Conservation (phyloP, 2,113 vertebrate species). For the Amblyornis subalaris region DNA sequence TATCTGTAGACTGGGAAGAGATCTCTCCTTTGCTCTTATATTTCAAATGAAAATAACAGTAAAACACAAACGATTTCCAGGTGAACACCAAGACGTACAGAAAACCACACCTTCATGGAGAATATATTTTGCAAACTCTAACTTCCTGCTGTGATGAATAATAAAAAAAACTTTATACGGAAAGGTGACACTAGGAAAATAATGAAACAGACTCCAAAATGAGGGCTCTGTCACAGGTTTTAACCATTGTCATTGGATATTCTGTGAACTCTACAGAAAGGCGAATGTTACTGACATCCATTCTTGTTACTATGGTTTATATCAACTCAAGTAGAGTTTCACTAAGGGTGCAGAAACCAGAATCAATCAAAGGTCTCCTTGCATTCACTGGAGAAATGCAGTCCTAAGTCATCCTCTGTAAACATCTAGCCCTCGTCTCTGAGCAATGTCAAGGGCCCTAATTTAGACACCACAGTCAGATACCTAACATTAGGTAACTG, state of each 20-base stretch:
- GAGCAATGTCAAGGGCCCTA: accelerated
- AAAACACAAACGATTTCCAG: background rate
- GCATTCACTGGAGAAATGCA: background rate
- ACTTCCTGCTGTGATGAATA: background rate
- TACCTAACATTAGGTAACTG: background rate
- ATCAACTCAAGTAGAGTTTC: background rate
- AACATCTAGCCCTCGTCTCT: background rate
- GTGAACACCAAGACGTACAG: background rate
- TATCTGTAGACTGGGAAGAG: background rate
- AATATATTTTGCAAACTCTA: background rate
- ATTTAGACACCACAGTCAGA: background rate
- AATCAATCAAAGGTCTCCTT: background rate
- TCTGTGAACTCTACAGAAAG: background rate
- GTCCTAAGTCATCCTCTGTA: background rate
- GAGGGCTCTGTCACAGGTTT: background rate
- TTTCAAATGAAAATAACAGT: background rate
- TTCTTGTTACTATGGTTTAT: background rate
- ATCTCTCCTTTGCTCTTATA: background rate
- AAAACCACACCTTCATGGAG: background rate
- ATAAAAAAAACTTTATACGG: background rate
- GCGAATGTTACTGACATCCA: background rate
- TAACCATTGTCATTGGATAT: background rate
- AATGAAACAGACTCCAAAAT: background rate
- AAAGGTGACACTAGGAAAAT: background rate
- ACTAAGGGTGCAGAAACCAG: background rate